Base-by-base conservation (phyloP, 2,797 vertebrate species). In the Periophthalmus magnuspinnatus region DNA sequence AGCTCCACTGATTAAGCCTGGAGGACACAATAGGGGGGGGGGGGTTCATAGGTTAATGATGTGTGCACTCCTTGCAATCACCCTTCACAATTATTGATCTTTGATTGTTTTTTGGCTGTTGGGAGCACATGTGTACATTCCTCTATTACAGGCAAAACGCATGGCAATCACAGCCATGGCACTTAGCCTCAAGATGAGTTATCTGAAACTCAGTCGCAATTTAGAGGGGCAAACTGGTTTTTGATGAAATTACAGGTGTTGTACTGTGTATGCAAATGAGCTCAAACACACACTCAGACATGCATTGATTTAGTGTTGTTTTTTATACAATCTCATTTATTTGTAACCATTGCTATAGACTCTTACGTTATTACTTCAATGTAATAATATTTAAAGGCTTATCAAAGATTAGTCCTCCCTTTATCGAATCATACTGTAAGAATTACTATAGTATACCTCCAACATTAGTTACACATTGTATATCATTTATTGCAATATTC, bases 11-110 rank as follows among this genome's bases (percentile, higher is more conserved):
- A 93, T 93, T 91, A 92, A 91, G 83, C 88, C 86, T 83, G 80
- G 78, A 89, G 91, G 91, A 88, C 92, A 92, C 91, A 93, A 93
- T 90, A 77, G 90, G n/a, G n/a, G n/a, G n/a, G n/a, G n/a, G n/a
- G n/a, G n/a, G 90, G 84, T 91, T 90, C 89, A 90, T 90, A 89
- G 91, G 90, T 91, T n/a, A 92, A 93, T 92, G 92, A 94, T 94
- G n/a, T 91, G 90, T 92, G 88, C 92, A 84, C 89, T 90, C 90
- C 90, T 93, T 93, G 91, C 91, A 90, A 93, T 93, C n/a, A n/a
- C 90, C 91, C 89, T 90, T 90, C 90, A 90, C 90, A 93, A 90
- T 92, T 93, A 94, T 93, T 92, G 92, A 94, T 93, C 91, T 89
- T 88, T 92, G 90, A 92, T 92, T 92, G 91, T 89, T 91, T 65